Percentiles rank a stretch among this genome's conserved stretches.
phyloP scores from a whole-genome alignment of 2,888 invertebrate species.

The Drosophila nigricruria region DNA sequence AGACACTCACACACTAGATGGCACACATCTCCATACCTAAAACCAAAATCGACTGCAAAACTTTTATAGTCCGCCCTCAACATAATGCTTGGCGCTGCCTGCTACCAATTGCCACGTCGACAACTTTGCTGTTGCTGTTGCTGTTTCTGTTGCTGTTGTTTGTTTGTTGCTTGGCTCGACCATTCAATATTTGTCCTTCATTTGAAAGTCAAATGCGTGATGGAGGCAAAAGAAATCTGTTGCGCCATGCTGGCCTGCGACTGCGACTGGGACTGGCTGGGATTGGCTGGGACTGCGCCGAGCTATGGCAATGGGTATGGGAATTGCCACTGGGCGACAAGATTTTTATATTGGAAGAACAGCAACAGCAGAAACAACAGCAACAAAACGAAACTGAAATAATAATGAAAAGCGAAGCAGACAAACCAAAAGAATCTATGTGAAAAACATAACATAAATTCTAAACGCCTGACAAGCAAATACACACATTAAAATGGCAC shows the following conservation, averaged over 20 bases:
- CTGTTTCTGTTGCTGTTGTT: constrained; percentile 36
- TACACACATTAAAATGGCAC: constrained; percentile 55
- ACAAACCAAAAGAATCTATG: constrained; percentile 75
- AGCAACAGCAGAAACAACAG: not conserved
- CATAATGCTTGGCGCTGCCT: constrained; percentile 47
- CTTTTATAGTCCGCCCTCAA: constrained; percentile 71
- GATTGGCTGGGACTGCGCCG: constrained; percentile 31
- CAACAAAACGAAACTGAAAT: constrained; percentile 27
- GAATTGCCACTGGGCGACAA: constrained; percentile 34
- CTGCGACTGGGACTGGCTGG: constrained; percentile 37
- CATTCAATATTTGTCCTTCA: constrained; percentile 81
- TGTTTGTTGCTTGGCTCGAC: constrained; percentile 59
- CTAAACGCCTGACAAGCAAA: constrained; percentile 74
- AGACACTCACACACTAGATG: constrained; percentile 22
- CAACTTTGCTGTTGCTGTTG: constrained; percentile 52
- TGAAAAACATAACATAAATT: constrained; percentile 77
- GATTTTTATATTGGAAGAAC: not conserved
- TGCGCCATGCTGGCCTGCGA: constrained; percentile 58
- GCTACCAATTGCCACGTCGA: constrained; percentile 59
- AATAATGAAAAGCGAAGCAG: constrained; percentile 55
- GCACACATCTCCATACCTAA: constrained; percentile 31
- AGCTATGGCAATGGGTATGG: constrained; percentile 20
- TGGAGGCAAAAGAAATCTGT: constrained; percentile 75
- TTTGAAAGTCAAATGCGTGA: constrained; percentile 80
- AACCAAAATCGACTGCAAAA: constrained; percentile 64